Conservation (phyloP, 2,797 vertebrate species). For the Adrianichthys oophorus region DNA sequence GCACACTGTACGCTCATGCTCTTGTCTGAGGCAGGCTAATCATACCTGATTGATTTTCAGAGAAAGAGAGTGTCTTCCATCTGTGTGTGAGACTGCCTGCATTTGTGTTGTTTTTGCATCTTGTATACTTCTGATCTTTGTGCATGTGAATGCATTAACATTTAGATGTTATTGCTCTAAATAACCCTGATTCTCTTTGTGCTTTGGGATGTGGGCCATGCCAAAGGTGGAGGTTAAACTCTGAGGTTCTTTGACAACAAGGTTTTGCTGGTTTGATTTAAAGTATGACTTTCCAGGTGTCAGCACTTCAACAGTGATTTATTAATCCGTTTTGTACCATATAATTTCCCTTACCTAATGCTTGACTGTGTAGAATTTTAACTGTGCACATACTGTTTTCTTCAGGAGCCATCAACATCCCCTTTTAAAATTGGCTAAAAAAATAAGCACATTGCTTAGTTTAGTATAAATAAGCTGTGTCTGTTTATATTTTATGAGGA, state of each 20-base stretch:
- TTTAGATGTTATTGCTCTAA: conserved; percentile 33
- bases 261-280: conserved; percentile 9
- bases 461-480: too few species aligned
- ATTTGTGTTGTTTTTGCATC: conserved; percentile 8
- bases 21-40: conserved; percentile 38
- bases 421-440: too few species aligned
- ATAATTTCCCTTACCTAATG: too few species aligned
- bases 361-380: too few species aligned
- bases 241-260: conserved; percentile 7
- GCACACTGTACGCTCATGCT: conserved; percentile 16
- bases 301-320: too few species aligned
- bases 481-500: too few species aligned
- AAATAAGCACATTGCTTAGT: too few species aligned
- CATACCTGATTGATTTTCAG: conserved; percentile 56
- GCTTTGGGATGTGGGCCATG: conserved; percentile 21
- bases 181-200: conserved; percentile 24
- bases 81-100: conserved; percentile 6
- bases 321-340: too few species aligned
- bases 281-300: too few species aligned
- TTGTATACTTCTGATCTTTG: conserved; percentile 11
- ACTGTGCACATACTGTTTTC: too few species aligned
- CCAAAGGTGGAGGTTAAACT: conserved; percentile 17
- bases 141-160: conserved; percentile 6
- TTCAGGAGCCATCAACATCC: too few species aligned
- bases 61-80: conserved; percentile 40